A percentile compares a stretch with the other conserved stretches of the same genome.
phyloP scores from a whole-genome alignment of 2,113 vertebrate genomes.

The Colossoma macropomum region DNA sequence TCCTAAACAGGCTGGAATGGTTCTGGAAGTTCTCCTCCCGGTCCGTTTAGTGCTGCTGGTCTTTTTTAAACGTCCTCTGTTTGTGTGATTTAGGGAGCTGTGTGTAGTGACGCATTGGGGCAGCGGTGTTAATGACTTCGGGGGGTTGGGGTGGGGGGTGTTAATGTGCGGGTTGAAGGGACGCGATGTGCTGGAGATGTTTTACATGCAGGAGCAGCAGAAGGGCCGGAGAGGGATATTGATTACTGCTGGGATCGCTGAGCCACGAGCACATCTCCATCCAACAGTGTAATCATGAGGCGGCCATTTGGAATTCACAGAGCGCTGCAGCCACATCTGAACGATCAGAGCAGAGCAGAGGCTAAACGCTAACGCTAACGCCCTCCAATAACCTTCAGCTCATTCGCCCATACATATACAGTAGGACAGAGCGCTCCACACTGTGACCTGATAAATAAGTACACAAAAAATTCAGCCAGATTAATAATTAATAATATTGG shows the following conservation, averaged over 20 bases:
- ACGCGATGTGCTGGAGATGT: constrained; percentile 72
- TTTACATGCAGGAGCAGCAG: constrained; percentile 74
- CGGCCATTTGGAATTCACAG: constrained; percentile 72
- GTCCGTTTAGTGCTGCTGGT: background rate
- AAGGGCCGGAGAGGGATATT: constrained; percentile 71
- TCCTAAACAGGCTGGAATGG: no score
- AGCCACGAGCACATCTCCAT: constrained; percentile 74
- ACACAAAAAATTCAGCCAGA: no score
- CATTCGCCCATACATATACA: background rate
- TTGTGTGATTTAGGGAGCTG: background rate
- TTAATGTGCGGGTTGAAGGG: constrained; percentile 71
- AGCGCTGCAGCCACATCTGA: constrained; percentile 62
- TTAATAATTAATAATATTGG: no score
- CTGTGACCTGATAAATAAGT: no score
- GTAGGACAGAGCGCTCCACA: no score
- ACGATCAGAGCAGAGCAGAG: constrained; percentile 58
- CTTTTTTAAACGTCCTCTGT: background rate
- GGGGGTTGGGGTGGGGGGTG: constrained; percentile 53
- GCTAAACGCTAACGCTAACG: constrained; percentile 71
- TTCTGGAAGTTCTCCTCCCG: no score
- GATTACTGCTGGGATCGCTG: constrained; percentile 76
- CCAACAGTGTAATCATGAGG: constrained; percentile 76
- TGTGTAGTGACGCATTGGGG: background rate
- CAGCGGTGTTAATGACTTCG: constrained; percentile 54
- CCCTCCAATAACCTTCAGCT: constrained; percentile 69